Percentiles rank a stretch among this genome's conserved stretches.
Evolutionary conservation across 2,113 vertebrate genomes (phyloP).

Genomic region (Ploceus nigricollis): DNA sequence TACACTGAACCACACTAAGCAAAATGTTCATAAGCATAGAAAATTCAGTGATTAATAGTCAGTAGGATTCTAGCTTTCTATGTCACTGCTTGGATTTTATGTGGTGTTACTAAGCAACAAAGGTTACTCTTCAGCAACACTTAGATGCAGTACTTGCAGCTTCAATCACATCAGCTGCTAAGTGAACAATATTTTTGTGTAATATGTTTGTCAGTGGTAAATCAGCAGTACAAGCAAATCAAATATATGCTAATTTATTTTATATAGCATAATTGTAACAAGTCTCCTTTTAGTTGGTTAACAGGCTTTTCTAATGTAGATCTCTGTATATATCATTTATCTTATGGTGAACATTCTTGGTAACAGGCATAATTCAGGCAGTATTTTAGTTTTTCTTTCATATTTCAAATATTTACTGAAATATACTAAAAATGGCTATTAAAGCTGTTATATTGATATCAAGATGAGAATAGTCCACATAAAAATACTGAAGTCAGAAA

Average conservation of each 20-base stretch:
- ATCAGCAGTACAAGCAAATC: not conserved
- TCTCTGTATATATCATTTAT: not conserved
- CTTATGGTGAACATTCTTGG: not conserved
- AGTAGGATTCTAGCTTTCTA: conserved; percentile 29
- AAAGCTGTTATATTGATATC: not conserved
- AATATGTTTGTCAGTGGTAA: not conserved
- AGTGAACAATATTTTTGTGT: conserved; percentile 17
- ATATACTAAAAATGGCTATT: not conserved
- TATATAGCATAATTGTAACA: not conserved
- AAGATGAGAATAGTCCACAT: not conserved
- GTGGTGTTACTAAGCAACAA: conserved; percentile 63
- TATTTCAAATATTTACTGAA: not conserved
- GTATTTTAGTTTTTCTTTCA: not conserved
- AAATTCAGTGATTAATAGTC: conserved; percentile 47
- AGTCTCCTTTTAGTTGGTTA: not conserved
- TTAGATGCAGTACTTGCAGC: conserved; percentile 20
- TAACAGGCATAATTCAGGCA: not conserved
- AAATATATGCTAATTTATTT: not conserved
- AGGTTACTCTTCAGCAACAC: conserved; percentile 41
- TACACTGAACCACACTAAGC: not conserved
- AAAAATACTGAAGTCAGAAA: not conserved
- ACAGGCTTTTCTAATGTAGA: not conserved
- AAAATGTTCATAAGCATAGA: not conserved
- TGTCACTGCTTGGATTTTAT: conserved; percentile 26
- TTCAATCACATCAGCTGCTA: conserved; percentile 52